These are phyloP conservation scores for Drosophila merina DNA, from an alignment of 2,888 invertebrate species.

Conservation along the genomic window DNA sequence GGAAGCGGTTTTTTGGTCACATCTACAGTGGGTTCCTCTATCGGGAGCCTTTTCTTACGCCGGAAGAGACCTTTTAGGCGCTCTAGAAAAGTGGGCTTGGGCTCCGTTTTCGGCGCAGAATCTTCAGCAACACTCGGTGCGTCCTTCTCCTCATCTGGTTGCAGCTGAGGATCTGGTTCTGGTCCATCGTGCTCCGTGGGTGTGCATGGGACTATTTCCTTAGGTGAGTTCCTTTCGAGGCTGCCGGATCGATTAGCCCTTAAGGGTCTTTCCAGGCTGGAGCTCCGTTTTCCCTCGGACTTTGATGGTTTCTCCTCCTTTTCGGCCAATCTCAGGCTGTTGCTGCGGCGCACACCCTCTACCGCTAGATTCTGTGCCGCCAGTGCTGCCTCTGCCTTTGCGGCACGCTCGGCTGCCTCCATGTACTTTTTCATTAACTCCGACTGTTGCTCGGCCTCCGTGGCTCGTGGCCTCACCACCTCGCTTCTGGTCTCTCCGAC, in stretches of 20 bases:
- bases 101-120: not conserved
- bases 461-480: slow-evolving; percentile 23
- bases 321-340: slow-evolving; percentile 51
- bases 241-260: slow-evolving; percentile 49
- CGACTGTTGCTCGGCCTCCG: slow-evolving; percentile 56
- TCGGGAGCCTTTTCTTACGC: slow-evolving; percentile 5
- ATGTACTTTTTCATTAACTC: slow-evolving; percentile 56
- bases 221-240: slow-evolving; percentile 39
- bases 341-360: slow-evolving; percentile 58
- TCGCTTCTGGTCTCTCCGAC: slow-evolving; percentile 51
- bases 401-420: slow-evolving; percentile 63
- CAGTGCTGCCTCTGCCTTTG: slow-evolving; percentile 53
- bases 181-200: not conserved
- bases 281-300: slow-evolving; percentile 54
- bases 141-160: not conserved
- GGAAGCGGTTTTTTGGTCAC: slow-evolving; percentile 10
- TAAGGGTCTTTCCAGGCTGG: slow-evolving; percentile 55
- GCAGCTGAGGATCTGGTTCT: not conserved
- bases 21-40: not conserved
- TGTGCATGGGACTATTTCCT: not conserved
- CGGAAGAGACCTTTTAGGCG: slow-evolving; percentile 35
- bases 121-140: not conserved
- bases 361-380: slow-evolving; percentile 43
- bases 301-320: slow-evolving; percentile 17
- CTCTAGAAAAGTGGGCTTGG: slow-evolving; percentile 11